A percentile compares a stretch with the other conserved stretches of the same genome.
Conservation (phyloP, 2,797 vertebrate genomes). For the Trachurus trachurus region DNA sequence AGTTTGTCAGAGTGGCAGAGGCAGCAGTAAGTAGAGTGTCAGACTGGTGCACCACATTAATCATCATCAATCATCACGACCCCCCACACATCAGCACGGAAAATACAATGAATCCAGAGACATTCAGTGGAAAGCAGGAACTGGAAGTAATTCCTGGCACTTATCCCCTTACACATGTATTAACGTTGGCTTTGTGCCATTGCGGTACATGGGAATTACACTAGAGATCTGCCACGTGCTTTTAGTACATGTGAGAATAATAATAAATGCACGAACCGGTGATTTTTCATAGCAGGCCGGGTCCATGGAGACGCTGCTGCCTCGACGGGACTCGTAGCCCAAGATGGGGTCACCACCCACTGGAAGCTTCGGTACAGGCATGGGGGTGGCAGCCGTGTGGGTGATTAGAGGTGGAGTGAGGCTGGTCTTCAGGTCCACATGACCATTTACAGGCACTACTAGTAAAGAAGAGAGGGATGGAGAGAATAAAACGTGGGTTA, state of each 20-base stretch:
- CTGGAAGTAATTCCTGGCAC: conserved; percentile 7
- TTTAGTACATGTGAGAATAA: background rate
- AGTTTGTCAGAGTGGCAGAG: conserved; percentile 45
- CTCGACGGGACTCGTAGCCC: conserved; percentile 87
- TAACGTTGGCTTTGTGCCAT: conserved; percentile 16
- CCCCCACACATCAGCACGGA: conserved; percentile 37
- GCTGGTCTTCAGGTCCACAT: conserved; percentile 92
- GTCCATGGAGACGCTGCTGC: conserved; percentile 90
- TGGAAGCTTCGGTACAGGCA: conserved; percentile 94
- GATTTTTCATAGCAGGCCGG: conserved; percentile 91
- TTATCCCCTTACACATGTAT: conserved; percentile 14
- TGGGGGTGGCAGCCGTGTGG: conserved; percentile 96
- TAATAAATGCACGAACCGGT: conserved; percentile 83
- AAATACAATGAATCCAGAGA: conserved; percentile 14
- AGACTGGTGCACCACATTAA: conserved; percentile 26
- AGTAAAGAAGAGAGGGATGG: background rate
- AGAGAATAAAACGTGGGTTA: background rate
- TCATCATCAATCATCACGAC: conserved; percentile 59
- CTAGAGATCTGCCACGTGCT: background rate
- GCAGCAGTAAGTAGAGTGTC: conserved; percentile 34
- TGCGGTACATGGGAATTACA: conserved; percentile 5
- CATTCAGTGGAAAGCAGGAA: background rate
- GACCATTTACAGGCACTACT: conserved; percentile 94
- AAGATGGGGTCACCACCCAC: conserved; percentile 83
- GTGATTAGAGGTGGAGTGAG: conserved; percentile 97